A percentile compares a stretch with the other conserved stretches of the same genome.
Evolutionary conservation across 1,140 invertebrate species (phyloP).

Genomic region (Tetramorium alpestre): DNA sequence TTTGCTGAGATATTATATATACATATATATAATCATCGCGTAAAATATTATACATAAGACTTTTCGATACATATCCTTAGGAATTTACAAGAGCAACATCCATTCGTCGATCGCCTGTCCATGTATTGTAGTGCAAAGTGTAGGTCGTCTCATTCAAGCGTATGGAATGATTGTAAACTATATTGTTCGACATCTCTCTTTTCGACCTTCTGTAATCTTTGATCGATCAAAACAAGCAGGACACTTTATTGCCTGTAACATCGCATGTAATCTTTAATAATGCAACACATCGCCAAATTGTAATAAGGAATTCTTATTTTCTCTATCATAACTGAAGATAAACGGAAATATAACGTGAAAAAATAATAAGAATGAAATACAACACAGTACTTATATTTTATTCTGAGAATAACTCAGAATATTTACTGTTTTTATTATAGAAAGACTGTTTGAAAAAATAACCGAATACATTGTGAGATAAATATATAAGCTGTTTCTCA

Average conservation of each 20-base stretch:
- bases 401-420: not conserved
- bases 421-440: not conserved
- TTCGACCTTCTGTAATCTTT: not conserved
- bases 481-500: not conserved
- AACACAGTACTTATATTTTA: not conserved
- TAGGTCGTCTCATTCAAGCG: not conserved
- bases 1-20: too few relatives aligned
- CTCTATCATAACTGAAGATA: not conserved
- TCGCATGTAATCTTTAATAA: not conserved
- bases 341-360: not conserved
- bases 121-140: not conserved
- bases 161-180: slow-evolving; percentile 3
- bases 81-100: not conserved
- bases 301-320: not conserved
- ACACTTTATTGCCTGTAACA: not conserved
- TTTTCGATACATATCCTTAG: not conserved
- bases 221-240: not conserved
- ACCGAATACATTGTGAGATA: not conserved
- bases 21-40: too few relatives aligned
- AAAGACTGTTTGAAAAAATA: not conserved
- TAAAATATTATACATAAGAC: not conserved
- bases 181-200: not conserved
- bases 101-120: not conserved
- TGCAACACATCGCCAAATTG: not conserved
- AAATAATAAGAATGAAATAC: not conserved